Evolutionary conservation across 2,113 vertebrate genomes (phyloP).

Genomic region (Irena cyanogastra): DNA sequence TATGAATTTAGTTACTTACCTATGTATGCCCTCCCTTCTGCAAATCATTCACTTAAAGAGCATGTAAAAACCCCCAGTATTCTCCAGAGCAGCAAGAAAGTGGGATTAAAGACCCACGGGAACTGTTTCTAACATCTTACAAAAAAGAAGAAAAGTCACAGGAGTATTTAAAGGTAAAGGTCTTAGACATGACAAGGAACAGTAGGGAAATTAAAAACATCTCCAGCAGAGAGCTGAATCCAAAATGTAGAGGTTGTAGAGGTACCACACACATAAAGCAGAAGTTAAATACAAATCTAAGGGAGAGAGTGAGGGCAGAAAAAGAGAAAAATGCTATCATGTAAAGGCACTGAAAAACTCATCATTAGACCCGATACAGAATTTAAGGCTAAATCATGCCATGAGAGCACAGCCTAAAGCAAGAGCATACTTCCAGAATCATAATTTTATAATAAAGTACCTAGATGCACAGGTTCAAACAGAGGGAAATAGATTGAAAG

Average conservation of each 20-base stretch:
- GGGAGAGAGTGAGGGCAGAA: rapidly evolving
- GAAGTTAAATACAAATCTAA: background rate
- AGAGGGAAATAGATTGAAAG: background rate
- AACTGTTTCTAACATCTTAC: background rate
- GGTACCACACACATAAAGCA: background rate
- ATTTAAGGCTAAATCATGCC: background rate
- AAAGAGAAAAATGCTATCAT: background rate
- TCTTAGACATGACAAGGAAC: background rate
- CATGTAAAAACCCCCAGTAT: rapidly evolving
- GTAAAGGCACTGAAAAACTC: background rate
- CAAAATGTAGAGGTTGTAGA: background rate
- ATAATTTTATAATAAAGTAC: background rate
- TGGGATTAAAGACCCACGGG: background rate
- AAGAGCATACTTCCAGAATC: background rate
- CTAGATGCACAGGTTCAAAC: background rate
- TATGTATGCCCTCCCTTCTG: background rate
- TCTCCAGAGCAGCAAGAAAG: background rate
- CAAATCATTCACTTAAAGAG: background rate
- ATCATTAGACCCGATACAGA: background rate
- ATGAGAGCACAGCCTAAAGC: background rate
- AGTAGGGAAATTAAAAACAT: background rate
- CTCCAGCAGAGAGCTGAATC: background rate
- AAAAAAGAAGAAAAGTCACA: background rate
- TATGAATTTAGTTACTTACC: background rate
- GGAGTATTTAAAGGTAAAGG: background rate